Base-by-base conservation (phyloP, 2,888 invertebrate species). In the Agapostemon virescens region DNA sequence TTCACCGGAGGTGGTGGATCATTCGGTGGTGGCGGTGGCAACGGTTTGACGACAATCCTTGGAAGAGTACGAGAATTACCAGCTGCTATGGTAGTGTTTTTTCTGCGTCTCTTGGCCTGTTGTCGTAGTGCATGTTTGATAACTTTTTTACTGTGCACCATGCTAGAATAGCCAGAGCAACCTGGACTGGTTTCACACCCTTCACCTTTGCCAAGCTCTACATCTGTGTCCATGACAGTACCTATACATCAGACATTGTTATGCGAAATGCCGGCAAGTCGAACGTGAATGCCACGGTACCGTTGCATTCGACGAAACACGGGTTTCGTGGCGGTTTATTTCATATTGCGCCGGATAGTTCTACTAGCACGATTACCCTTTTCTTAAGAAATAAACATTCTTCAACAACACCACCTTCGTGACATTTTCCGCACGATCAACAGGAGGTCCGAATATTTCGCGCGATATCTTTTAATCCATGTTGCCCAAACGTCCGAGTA, bases 41-140 rank as follows among this genome's bases (percentile, higher is more conserved):
- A 93, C 15, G 97, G 96, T 92, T 97, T 97, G 58, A 97, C 96
- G 90, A 97, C 96, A 87, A 97, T 97, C 89, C 97, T 94, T 80
- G 97, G 97, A 89, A 96, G 94, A 92, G 93, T 95, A 93, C 94
- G 94, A 93, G 93, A 95, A 93, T 93, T 94, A 69, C 94, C 94
- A 26, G 95, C 94, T 36, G 95, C 95, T 84, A 95, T 95, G 42
- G 95, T 95, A 64, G 96, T 97, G 93, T 97, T 97, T 93, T 97
- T 97, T 91, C 96, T 95, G 89, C 96, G 94, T 86, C 97, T 93
- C 91, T 96, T 97, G 40, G 96, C 96, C 93, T 95, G 95, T 91
- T 95, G 95, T 86, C 96, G 95, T 83, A 97, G 94, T 75, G 96
- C 96, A 94, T 96, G 96, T 93, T 96, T 96, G 83, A 95, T 94